Evolutionary conservation across 2,113 vertebrate genomes (phyloP).

Genomic region (Furnarius figulus): DNA sequence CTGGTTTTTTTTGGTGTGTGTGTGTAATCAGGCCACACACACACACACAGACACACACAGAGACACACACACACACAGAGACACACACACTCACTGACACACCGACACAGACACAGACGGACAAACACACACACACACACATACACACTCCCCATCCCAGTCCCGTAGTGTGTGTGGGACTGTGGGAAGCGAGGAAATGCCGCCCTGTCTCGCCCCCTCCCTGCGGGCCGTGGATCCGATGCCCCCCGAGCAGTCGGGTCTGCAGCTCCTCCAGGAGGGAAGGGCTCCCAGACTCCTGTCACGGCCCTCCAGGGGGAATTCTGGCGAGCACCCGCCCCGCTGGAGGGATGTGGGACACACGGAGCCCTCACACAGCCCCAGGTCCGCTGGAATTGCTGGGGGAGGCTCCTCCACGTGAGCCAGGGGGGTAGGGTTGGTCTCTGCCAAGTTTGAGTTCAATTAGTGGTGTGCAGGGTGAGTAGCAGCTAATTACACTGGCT

Average conservation of each 20-base stretch:
- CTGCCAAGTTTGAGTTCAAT: not conserved
- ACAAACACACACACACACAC: not conserved
- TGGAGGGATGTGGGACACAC: not conserved
- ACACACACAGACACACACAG: not conserved
- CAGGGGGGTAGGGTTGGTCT: not conserved
- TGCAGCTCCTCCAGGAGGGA: not conserved
- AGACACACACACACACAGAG: not conserved
- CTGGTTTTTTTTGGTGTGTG: too few species aligned
- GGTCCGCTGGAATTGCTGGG: not conserved
- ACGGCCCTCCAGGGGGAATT: not conserved
- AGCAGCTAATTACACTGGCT: not conserved
- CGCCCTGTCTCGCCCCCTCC: not conserved
- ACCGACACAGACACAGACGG: too few species aligned
- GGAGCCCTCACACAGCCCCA: not conserved
- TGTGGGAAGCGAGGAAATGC: conserved; percentile 26
- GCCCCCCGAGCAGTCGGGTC: not conserved
- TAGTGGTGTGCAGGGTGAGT: not conserved
- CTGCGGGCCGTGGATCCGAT: not conserved
- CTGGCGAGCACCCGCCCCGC: not conserved
- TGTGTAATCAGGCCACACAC: not conserved
- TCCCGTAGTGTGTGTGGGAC: not conserved
- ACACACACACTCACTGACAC: too few species aligned
- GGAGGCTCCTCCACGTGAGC: not conserved
- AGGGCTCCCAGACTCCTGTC: not conserved
- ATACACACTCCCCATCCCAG: not conserved